Percentiles rank a stretch among this genome's conserved stretches.
Evolutionary conservation across 2,797 vertebrate genomes (phyloP).

Genomic region (Rhinatrema bivittatum): DNA sequence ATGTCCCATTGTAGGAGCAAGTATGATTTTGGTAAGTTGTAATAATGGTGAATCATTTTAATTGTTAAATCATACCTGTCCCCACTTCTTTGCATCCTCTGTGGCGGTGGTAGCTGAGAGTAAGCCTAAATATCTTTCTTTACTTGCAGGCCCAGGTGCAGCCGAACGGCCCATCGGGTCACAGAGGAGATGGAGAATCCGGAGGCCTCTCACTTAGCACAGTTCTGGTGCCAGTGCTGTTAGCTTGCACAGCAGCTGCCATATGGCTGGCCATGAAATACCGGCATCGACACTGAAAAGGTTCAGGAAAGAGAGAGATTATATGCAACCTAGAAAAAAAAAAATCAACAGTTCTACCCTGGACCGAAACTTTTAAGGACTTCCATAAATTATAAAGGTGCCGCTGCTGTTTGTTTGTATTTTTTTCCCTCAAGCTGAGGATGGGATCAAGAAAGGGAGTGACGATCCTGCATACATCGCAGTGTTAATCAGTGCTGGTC

Average conservation of each 20-base stretch:
- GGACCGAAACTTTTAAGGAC: constrained; percentile 34
- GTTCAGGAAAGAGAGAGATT: constrained; percentile 17
- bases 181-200: constrained; percentile 46
- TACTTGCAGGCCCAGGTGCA: constrained; percentile 47
- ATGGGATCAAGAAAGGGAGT: no score
- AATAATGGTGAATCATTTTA: no score
- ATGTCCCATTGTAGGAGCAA: no score
- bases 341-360: constrained; percentile 36
- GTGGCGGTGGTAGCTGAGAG: no score
- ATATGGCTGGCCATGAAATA: constrained; percentile 54
- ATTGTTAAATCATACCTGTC: no score
- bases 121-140: constrained; percentile 16
- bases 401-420: constrained; percentile 23
- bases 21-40: no score
- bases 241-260: constrained; percentile 35
- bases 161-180: constrained; percentile 54
- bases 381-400: constrained; percentile 32
- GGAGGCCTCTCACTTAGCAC: constrained; percentile 46
- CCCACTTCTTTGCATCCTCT: no score
- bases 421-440: no score
- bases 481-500: no score
- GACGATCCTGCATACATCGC: no score
- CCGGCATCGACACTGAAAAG: constrained; percentile 47
- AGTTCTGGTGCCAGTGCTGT: constrained; percentile 47
- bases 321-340: no score